Evolutionary conservation across 2,797 vertebrate species (phyloP).

Genomic region (Nasua narica): DNA sequence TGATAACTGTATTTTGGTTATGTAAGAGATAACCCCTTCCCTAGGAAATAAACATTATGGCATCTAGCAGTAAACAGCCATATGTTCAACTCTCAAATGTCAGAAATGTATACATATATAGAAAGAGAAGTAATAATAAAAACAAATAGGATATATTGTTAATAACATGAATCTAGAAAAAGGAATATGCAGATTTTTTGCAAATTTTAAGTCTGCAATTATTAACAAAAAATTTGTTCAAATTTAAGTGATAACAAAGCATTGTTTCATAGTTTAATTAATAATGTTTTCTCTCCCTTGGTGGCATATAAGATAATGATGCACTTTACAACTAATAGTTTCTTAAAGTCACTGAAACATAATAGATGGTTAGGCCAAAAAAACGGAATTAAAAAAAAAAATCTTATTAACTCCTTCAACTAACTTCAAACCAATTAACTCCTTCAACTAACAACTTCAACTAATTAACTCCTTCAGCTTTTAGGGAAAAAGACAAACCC

Average conservation of each 20-base stretch:
- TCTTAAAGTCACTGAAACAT: background rate
- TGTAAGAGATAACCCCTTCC: background rate
- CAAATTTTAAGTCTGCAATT: background rate
- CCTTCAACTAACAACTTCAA: background rate
- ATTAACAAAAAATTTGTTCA: background rate
- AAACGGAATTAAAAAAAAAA: background rate
- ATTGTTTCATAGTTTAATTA: background rate
- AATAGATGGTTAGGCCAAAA: background rate
- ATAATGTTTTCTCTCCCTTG: background rate
- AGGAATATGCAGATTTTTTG: background rate
- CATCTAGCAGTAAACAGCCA: background rate
- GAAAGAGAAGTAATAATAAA: background rate
- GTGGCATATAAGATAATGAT: background rate
- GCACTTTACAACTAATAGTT: background rate
- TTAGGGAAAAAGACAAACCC: background rate
- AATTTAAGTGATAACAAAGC: background rate
- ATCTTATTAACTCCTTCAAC: background rate
- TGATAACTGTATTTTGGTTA: background rate
- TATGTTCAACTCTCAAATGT: background rate
- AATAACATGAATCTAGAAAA: background rate
- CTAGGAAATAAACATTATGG: background rate
- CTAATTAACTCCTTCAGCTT: too few relatives aligned
- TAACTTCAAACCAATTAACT: slow-evolving; percentile 30
- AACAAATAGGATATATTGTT: background rate
- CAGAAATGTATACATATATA: background rate